Conservation (phyloP, 2,797 vertebrate species). For the Iguana delicatissima region DNA sequence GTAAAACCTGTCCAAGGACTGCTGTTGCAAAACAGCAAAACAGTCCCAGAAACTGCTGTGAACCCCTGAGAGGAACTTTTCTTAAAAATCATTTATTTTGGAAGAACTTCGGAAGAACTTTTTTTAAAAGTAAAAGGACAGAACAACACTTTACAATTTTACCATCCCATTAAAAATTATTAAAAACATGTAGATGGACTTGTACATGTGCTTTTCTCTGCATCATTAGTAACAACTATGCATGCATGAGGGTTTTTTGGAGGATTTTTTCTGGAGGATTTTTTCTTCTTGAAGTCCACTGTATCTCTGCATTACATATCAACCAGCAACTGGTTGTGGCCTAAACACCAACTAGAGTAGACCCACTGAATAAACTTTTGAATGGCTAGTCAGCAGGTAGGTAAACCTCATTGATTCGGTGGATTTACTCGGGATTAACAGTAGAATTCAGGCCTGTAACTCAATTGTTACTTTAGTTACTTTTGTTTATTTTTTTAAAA, state of each 20-base stretch:
- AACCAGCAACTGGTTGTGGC: too few species aligned
- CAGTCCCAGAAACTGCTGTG: neutral
- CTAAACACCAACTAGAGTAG: too few species aligned
- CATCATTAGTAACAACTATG: neutral
- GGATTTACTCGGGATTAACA: too few species aligned
- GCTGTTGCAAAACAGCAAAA: neutral
- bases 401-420: too few species aligned
- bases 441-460: too few species aligned
- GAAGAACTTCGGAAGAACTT: neutral
- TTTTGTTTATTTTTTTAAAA: too few species aligned
- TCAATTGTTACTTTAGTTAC: too few species aligned
- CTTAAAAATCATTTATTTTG: neutral
- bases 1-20: neutral
- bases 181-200: conserved; percentile 10
- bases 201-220: neutral
- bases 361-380: too few species aligned
- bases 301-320: neutral
- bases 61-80: neutral
- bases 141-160: conserved; percentile 3
- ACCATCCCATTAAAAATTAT: conserved; percentile 8
- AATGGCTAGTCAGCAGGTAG: too few species aligned
- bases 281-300: neutral
- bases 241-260: neutral
- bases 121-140: neutral
- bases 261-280: neutral